phyloP scores from a whole-genome alignment of 2,888 invertebrate species.

The Lithosia quadra region DNA sequence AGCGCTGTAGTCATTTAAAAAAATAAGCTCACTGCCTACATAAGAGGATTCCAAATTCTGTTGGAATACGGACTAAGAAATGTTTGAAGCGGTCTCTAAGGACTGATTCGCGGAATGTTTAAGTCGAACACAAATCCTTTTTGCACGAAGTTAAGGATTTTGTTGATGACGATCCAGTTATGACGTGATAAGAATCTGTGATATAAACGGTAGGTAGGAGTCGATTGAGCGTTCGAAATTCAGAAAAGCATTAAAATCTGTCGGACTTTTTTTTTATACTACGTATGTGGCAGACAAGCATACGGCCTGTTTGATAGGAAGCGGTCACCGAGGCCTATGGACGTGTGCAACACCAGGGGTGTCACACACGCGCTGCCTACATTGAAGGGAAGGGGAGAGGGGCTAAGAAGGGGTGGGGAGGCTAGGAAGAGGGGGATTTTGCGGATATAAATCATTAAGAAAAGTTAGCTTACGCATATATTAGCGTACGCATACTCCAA shows the following conservation, averaged over 20 bases:
- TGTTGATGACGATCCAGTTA: background rate
- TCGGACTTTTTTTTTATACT: too few species aligned
- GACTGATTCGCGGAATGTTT: constrained; percentile 19
- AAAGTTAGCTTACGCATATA: too few species aligned
- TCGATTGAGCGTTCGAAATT: background rate
- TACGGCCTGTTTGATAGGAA: too few species aligned
- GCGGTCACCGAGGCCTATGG: too few species aligned
- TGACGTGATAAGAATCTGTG: background rate
- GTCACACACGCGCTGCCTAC: too few species aligned
- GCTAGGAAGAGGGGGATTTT: too few species aligned
- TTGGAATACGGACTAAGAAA: constrained; percentile 14
- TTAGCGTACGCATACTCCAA: too few species aligned
- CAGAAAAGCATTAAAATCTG: background rate
- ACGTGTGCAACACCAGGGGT: too few species aligned
- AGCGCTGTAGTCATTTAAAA: constrained; percentile 49
- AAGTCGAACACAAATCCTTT: constrained; percentile 6
- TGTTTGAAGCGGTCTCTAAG: constrained; percentile 18
- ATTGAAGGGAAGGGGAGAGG: too few species aligned
- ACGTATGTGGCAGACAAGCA: too few species aligned
- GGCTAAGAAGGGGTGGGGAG: too few species aligned
- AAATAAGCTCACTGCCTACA: constrained; percentile 38
- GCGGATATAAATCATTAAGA: too few species aligned
- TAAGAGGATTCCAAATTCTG: constrained; percentile 23
- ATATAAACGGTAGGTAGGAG: background rate
- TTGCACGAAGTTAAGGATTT: background rate